Base-by-base conservation (phyloP, 2,113 vertebrate species). In the Pterocles orientalis region DNA sequence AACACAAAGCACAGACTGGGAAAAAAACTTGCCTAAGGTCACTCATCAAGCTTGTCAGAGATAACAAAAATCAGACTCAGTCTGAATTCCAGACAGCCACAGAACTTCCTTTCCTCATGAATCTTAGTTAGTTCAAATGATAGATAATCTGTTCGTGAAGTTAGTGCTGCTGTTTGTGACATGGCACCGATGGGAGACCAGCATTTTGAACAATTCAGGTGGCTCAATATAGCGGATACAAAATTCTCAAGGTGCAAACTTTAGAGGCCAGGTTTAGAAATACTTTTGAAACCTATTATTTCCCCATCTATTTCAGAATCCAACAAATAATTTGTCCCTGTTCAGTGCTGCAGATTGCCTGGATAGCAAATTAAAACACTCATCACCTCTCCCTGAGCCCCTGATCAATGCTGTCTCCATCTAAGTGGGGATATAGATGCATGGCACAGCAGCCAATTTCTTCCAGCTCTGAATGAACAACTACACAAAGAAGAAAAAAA, bases 331-430 rank as follows among this genome's bases (percentile, higher is more conserved):
- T 24, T 39, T 34, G 31, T 47, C 43, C 19, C 31, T 21, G 4
- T 50, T 88, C 21, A 34, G 24, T 33, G 18, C 61, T 79, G 51
- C 76, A 82, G 60, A 43, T 29, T 28, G 21, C n/a, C 43, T 66
- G 57, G 23, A 39, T 2, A 71, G 47, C 10, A 70, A 76, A 71
- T 62, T 11, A 48, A 71, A 88, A 66, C 14, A 70, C 8, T 29
- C 26, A 57, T 3, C 14, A 31, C 20, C 20, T 48, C 82, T 58
- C 47, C 66, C 36, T 39, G 47, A 66, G 26, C 20, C 12, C 24
- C 6, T 4, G 39, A 62, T n/a, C 20, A 53, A 48, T 39, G 53
- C 70, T 7, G 3, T 17, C 6, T 31, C 47, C 0, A 0, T n/a
- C 43, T 43, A 33, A 68, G 18, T n/a, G 16, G 36, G 8, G 8